Evolutionary conservation across 2,888 invertebrate genomes (phyloP).

Genomic region (Phorcus lineatus): DNA sequence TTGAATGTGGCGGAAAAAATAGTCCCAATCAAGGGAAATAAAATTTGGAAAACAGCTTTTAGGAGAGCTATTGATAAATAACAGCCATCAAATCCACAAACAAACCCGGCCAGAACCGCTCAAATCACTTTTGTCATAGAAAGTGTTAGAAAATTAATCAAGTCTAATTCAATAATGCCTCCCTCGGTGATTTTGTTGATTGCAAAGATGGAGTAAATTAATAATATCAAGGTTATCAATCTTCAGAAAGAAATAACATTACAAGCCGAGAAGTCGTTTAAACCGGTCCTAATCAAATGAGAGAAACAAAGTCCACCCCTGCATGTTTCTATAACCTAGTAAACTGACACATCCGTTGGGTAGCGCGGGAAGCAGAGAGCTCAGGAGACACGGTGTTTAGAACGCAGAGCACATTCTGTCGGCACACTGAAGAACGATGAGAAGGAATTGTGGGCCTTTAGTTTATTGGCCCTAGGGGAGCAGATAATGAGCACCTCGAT

Average conservation of each 20-base stretch:
- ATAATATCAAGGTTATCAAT: slow-evolving; percentile 26
- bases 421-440: slow-evolving; percentile 31
- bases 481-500: slow-evolving; percentile 14
- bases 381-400: slow-evolving; percentile 19
- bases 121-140: slow-evolving; percentile 23
- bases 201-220: slow-evolving; percentile 25
- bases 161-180: slow-evolving; percentile 19
- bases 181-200: slow-evolving; percentile 15
- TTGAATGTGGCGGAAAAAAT: neutral
- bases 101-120: slow-evolving; percentile 1
- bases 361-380: neutral
- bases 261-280: slow-evolving; percentile 42
- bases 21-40: slow-evolving; percentile 13
- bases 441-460: slow-evolving; percentile 34
- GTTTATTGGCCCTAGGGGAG: slow-evolving; percentile 35
- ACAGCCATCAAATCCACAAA: slow-evolving; percentile 8
- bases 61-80: slow-evolving; percentile 17
- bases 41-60: neutral
- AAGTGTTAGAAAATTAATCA: slow-evolving; percentile 24
- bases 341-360: slow-evolving; percentile 29
- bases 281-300: slow-evolving; percentile 48
- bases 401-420: slow-evolving; percentile 25
- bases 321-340: slow-evolving; percentile 32
- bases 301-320: slow-evolving; percentile 33
- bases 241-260: slow-evolving; percentile 41